These are phyloP conservation scores for Entomobrya multifasciata DNA, from an alignment of 2,888 invertebrate species.

Conservation along the genomic window DNA sequence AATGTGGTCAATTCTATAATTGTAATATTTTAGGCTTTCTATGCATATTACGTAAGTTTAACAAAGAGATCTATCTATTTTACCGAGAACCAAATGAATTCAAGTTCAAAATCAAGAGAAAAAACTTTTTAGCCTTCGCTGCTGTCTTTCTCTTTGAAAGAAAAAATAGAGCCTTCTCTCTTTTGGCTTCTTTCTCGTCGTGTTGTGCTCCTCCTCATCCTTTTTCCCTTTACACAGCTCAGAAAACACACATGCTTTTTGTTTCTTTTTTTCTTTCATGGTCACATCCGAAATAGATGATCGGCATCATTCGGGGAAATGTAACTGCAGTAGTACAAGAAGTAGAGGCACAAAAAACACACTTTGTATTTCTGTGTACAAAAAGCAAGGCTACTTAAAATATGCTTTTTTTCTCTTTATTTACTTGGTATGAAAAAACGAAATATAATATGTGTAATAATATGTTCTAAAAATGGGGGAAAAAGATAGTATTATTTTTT, in stretches of 20 bases:
- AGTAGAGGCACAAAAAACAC: not conserved
- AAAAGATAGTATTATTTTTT: too few relatives aligned
- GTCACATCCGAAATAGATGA: conserved; percentile 22
- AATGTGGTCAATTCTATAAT: too few relatives aligned
- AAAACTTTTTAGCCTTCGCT: conserved; percentile 1
- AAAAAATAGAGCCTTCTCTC: too few relatives aligned
- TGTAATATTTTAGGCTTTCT: too few relatives aligned
- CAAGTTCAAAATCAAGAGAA: not conserved
- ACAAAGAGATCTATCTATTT: too few relatives aligned
- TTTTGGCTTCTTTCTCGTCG: not conserved
- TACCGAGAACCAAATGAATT: not conserved
- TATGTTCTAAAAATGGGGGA: too few relatives aligned
- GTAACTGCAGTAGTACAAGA: conserved; percentile 18
- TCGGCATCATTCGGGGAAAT: conserved; percentile 33
- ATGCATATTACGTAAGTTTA: too few relatives aligned
- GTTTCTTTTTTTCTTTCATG: conserved; percentile 20
- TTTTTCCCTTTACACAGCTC: not conserved
- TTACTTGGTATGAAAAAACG: too few relatives aligned
- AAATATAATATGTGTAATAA: too few relatives aligned
- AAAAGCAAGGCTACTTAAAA: not conserved
- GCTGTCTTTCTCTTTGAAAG: not conserved
- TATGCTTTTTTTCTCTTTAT: not conserved
- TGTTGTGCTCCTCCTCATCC: not conserved
- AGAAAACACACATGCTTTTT: not conserved
- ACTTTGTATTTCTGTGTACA: not conserved